Evolutionary conservation across 2,888 invertebrate genomes (phyloP).

Genomic region (Eristalinus sepulchralis): DNA sequence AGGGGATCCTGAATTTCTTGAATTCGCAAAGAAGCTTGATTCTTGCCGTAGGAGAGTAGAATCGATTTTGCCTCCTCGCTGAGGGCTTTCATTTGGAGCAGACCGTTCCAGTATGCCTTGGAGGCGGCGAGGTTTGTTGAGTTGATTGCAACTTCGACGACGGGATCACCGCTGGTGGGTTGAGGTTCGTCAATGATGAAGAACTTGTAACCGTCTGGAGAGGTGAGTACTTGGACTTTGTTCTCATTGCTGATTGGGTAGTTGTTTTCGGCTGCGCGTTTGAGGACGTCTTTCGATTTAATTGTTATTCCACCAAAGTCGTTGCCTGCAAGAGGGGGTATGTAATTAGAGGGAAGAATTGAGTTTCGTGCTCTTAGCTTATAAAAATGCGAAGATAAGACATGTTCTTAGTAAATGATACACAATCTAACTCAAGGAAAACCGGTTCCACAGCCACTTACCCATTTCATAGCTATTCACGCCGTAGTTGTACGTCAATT

Average conservation of each 20-base stretch:
- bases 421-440: background rate
- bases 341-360: background rate
- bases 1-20: conserved; percentile 81
- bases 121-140: conserved; percentile 89
- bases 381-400: too few relatives aligned
- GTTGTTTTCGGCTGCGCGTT: conserved; percentile 86
- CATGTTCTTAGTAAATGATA: background rate
- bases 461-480: conserved; percentile 92
- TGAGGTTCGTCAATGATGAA: conserved; percentile 88
- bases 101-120: conserved; percentile 91
- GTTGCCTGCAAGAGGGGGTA: conserved; percentile 82
- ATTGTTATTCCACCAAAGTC: conserved; percentile 94
- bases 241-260: conserved; percentile 88
- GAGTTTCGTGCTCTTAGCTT: too few relatives aligned
- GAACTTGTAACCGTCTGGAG: conserved; percentile 97
- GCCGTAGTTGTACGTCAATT: conserved; percentile 98
- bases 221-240: conserved; percentile 85
- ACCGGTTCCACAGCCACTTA: conserved; percentile 60
- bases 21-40: conserved; percentile 90
- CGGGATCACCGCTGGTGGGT: conserved; percentile 87
- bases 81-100: conserved; percentile 88
- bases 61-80: conserved; percentile 84
- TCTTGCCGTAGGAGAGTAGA: conserved; percentile 86
- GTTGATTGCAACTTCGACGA: conserved; percentile 89
- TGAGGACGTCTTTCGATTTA: conserved; percentile 88